Base-by-base conservation (phyloP, 2,113 vertebrate genomes). In the Coracopsis vasa region DNA sequence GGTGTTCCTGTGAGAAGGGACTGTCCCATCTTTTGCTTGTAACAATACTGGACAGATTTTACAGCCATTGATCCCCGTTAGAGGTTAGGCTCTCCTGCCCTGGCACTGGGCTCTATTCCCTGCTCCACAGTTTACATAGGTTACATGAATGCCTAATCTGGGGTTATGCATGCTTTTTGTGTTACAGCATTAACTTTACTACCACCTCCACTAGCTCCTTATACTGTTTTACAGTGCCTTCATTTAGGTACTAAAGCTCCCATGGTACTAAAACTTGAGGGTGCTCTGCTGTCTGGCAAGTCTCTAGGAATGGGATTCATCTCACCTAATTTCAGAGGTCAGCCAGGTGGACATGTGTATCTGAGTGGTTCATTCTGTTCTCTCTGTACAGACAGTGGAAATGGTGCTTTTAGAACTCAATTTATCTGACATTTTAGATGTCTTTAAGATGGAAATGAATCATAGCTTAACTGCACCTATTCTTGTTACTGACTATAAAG, bases 341-440 rank as follows among this genome's bases (percentile, higher is more conserved):
- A 78, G 21, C 5, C 37, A 37, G 19, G 13, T 31, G 3, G 37
- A 31, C 0, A 2, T 6, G 0, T 35, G 25, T 48, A 51, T 44
- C 37, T 41, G 42, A 58, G 42, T 74, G 35, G 35, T 48, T 78
- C 39, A 11, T 71, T 87, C 39, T 87, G 20, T 25, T 71, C 17
- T 87, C 44, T 17, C 54, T 77, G 8, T 47, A 42, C 0, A 79
- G 65, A 28, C 25, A 82, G 29, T 44, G 35, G 56, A 81, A 81
- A 42, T 0, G 1, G 20, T 60, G 61, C n/a, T 66, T 94, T 47
- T 39, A 66, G 72, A 87, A 75, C 3, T 14, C 13, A 66, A 27
- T 66, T 45, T 74, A 25, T 58, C 62, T 85, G 31, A 42, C 12
- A 47, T 50, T 71, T 79, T 64, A 71, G 42, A 42, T 8, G 6